Conservation (phyloP, 1,140 invertebrate species). For the Papilio aristodemus region DNA sequence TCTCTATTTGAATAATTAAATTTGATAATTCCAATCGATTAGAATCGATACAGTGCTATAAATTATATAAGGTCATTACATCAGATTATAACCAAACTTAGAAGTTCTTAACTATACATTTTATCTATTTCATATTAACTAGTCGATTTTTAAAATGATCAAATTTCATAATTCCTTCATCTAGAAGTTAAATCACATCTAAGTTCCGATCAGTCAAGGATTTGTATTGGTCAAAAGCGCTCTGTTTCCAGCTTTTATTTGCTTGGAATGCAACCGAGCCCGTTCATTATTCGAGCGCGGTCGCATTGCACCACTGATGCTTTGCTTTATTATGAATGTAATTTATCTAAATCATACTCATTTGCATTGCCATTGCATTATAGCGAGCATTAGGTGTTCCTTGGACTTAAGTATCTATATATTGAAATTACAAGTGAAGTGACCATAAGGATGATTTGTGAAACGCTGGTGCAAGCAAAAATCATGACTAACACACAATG, state of each 20-base stretch:
- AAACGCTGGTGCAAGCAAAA: no score
- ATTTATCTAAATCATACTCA: constrained; percentile 18
- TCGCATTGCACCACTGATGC: constrained; percentile 18
- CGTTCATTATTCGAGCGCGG: constrained; percentile 4
- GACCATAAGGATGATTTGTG: no score
- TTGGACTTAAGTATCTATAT: neutral
- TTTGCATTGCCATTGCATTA: constrained; percentile 16
- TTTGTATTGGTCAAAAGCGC: neutral
- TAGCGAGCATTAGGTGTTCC: neutral
- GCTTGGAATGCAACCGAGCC: constrained; percentile 2
- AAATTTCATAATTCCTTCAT: no score
- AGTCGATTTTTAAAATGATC: no score
- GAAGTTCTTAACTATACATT: no score
- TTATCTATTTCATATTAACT: no score
- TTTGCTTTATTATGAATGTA: constrained; percentile 14
- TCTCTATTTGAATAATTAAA: constrained; percentile 2
- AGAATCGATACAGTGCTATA: neutral
- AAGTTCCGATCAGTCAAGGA: neutral
- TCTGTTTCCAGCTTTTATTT: neutral
- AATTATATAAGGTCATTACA: no score
- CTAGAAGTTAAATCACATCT: no score
- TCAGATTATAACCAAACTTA: no score
- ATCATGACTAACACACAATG: no score
- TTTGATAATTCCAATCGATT: neutral
- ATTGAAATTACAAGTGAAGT: neutral